A percentile compares a stretch with the other conserved stretches of the same genome.
These are phyloP conservation scores for Trididemnum nubilum DNA, from an alignment of 23 tunicate genomes.

Conservation along the genomic window DNA sequence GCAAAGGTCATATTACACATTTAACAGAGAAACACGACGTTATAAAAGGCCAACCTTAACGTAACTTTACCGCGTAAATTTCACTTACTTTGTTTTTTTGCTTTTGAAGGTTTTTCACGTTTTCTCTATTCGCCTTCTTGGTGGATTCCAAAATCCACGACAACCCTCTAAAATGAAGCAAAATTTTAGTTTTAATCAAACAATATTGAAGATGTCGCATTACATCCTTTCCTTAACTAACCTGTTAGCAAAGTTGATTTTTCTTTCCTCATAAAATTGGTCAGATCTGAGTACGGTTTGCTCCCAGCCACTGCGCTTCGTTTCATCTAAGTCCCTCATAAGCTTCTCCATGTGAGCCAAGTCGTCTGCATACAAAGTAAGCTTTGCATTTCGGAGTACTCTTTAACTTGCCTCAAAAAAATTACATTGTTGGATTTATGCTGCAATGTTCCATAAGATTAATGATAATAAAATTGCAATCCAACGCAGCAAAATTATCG, in stretches of 20 bases:
- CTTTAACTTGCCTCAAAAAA: neutral
- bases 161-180: constrained; percentile 54
- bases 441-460: too few species aligned
- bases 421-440: too few species aligned
- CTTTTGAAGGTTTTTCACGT: constrained; percentile 42
- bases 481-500: too few species aligned
- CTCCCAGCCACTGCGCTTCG: constrained; percentile 70
- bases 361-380: constrained; percentile 31
- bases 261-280: constrained; percentile 73
- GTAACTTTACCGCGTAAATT: too few species aligned
- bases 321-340: constrained; percentile 64
- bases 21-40: too few species aligned
- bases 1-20: too few species aligned
- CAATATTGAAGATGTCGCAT: neutral
- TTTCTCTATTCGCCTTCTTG: constrained; percentile 55
- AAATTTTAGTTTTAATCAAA: neutral
- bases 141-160: constrained; percentile 69
- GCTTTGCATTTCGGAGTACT: neutral
- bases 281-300: constrained; percentile 55
- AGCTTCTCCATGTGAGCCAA: constrained; percentile 63
- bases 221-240: too few species aligned
- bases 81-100: constrained; percentile 40
- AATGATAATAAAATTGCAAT: too few species aligned
- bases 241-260: constrained; percentile 61
- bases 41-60: too few species aligned